Base-by-base conservation (phyloP, 2,888 invertebrate genomes). In the Mythimna pallens region DNA sequence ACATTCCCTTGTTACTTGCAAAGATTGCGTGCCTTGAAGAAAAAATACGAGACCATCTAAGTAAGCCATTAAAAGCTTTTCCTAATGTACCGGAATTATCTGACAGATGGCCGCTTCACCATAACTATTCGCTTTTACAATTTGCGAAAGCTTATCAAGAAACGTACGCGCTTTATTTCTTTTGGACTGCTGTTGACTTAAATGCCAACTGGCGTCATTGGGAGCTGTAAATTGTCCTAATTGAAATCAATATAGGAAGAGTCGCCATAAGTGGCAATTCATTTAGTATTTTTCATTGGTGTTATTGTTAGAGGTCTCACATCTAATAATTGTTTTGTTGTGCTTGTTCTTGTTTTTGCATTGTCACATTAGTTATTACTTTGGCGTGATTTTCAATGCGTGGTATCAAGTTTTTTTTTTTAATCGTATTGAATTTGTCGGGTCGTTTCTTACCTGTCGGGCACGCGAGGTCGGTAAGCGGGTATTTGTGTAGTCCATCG, bases 191-290 rank as follows among this genome's bases (percentile, higher is more conserved):
- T 47, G 30, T 63, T 57, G 50, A 55, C 59, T 66, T 73, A 61
- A 69, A 67, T 69, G 52, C 55, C 65, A 67, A 74, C 25, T 74
- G 78, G 78, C 78, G 80, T 68, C 78, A 78, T 58, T 54, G 65
- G 59, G 25, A 73, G 69, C 74, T 79, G 81, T 83, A 85, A 88
- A 87, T 86, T 87, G 59, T 58, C 70, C 47, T 90, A 89, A 93
- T 93, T 89, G 86, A 89, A 89, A 91, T 88, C 90, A 91, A 91
- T 91, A 83, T 85, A 89, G 71, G 80, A 78, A 82, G 80, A 78
- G 79, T 85, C 81, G 75, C 75, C 81, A 73, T 86, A 90, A 92
- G 87, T 92, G 84, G 83, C 91, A 89, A 90, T 92, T 90, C 86
- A 70, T 75, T 86, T 73, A 87, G 87, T 89, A 83, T 87, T 89